Percentiles rank a stretch among this genome's conserved stretches.
Evolutionary conservation across 2,113 vertebrate species (phyloP).

Genomic region (Cyanoramphus novaezelandiae): DNA sequence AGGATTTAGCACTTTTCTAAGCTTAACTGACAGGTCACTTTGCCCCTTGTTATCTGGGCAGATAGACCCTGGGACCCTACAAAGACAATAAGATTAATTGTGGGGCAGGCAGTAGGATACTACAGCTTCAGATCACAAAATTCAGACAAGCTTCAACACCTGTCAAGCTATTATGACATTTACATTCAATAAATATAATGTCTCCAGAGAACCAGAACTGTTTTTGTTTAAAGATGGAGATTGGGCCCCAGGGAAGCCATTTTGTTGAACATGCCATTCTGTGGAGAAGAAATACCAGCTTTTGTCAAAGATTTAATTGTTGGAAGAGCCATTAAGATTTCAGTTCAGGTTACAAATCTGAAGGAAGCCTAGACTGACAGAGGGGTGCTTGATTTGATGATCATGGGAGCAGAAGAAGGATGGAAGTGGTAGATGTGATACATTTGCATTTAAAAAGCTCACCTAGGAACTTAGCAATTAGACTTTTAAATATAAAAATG

Average conservation of each 20-base stretch:
- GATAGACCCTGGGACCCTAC: conserved; percentile 42
- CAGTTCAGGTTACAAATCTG: conserved; percentile 59
- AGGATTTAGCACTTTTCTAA: conserved; percentile 51
- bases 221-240: conserved; percentile 64
- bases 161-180: conserved; percentile 59
- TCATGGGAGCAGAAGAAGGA: conserved; percentile 52
- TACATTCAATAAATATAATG: conserved; percentile 55
- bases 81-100: conserved; percentile 49
- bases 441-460: conserved; percentile 69
- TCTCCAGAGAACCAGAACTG: conserved; percentile 50
- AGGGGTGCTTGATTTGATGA: conserved; percentile 53
- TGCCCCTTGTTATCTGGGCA: conserved; percentile 52
- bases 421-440: conserved; percentile 47
- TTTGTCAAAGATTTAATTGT: conserved; percentile 61
- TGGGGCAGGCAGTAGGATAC: conserved; percentile 9
- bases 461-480: conserved; percentile 63
- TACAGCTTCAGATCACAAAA: conserved; percentile 40
- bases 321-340: conserved; percentile 52
- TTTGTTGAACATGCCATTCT: conserved; percentile 43
- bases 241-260: conserved; percentile 53
- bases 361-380: conserved; percentile 50
- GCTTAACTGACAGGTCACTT: conserved; percentile 66
- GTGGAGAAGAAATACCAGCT: conserved; percentile 42
- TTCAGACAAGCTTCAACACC: conserved; percentile 25
- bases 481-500: conserved; percentile 66